Conservation (phyloP, 2,797 vertebrate species). For the Hypotaenidia philippensis region DNA sequence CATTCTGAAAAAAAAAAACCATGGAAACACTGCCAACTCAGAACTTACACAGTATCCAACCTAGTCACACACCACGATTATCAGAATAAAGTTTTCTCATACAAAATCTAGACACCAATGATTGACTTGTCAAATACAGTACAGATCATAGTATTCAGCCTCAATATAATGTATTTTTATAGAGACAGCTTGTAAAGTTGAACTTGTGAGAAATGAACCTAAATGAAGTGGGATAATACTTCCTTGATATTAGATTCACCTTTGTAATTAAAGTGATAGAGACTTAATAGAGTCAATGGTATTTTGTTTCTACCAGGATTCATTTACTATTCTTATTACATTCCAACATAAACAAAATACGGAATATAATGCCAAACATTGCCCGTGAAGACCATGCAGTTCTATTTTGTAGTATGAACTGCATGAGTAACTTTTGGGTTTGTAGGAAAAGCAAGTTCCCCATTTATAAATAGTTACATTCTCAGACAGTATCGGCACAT, state of each 20-base stretch:
- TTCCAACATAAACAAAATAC: background rate
- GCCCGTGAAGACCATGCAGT: background rate
- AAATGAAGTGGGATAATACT: background rate
- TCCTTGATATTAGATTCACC: background rate
- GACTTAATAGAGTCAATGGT: background rate
- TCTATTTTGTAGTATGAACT: background rate
- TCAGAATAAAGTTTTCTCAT: background rate
- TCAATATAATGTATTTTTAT: background rate
- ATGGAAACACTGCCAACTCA: background rate
- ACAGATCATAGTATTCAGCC: background rate
- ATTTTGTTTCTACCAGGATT: background rate
- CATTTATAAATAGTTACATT: background rate
- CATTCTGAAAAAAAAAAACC: background rate
- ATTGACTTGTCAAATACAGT: background rate
- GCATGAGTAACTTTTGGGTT: background rate
- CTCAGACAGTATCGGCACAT: background rate
- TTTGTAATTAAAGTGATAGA: background rate
- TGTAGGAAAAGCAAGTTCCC: background rate
- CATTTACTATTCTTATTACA: background rate
- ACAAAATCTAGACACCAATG: background rate
- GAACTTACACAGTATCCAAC: background rate
- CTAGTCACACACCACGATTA: background rate
- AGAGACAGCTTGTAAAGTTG: background rate
- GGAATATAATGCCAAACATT: background rate
- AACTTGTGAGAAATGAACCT: background rate